Evolutionary conservation across 2,888 invertebrate genomes (phyloP), one percentile per base, ranked within the genome.

Genomic region (Pseudoips prasinana): DNA sequence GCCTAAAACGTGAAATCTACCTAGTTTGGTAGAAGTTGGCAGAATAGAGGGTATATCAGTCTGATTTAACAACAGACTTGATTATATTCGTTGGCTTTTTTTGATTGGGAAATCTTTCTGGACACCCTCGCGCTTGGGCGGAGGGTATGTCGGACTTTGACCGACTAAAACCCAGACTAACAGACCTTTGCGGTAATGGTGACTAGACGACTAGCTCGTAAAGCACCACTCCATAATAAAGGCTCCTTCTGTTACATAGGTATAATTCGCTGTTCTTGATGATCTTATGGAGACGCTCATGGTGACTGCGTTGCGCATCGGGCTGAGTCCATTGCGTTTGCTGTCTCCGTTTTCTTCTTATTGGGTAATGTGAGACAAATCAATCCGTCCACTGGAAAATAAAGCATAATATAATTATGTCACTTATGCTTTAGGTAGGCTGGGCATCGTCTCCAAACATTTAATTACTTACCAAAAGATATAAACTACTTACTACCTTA

Each of bases 301-400:
- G 18, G 18, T 6, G 6, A 6, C 18, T 18, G 18, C 6, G 18
- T 18, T 6, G 2, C 20, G 20, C n/a, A 7, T 20, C 7, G 20
- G n/a, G 20, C 7, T 7, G 20, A n/a, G 7, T 20, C 7, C 7
- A 7, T n/a, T 20, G 7, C 3, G 7, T 20, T n/a, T 3, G 7
- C 2, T 5, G 20, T n/a, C 3, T 3, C n/a, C 2, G 20, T 20
- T 18, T 49, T 67, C 25, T 67, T 73, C 46, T 64, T 77, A 8
- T 68, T 69, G 1, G 87, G 85, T 0, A 87, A 64, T 1, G 74
- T 71, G 1, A 84, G 47, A 38, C 87, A 87, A 41, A 68, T 58
- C 7, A 81, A 19, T 0, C 78, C 67, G 32, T 85, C 82, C 0
- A 71, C 87, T 87, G 76, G 1, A 73, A 69, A 38, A 9, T 30